These are phyloP conservation scores for Phodopus roborovskii DNA, from an alignment of 2,113 vertebrate species.

Conservation along the genomic window DNA sequence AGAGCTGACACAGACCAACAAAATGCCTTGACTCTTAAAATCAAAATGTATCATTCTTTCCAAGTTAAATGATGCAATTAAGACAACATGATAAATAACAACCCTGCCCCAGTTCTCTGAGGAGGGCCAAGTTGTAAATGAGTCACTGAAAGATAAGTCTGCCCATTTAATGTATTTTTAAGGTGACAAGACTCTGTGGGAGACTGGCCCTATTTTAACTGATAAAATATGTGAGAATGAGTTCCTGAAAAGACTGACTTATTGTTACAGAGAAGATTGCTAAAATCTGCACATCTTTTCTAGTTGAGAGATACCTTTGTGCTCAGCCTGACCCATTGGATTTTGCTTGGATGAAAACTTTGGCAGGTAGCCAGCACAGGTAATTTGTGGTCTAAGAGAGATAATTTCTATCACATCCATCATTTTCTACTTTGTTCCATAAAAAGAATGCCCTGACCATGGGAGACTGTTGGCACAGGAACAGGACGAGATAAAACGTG, in stretches of 20 bases:
- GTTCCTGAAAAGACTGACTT: constrained; percentile 56
- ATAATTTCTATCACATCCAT: constrained; percentile 65
- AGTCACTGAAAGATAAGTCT: constrained; percentile 22
- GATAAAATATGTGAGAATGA: constrained; percentile 40
- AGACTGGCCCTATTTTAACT: constrained; percentile 40
- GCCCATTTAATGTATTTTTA: constrained; percentile 3
- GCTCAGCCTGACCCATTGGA: constrained; percentile 23
- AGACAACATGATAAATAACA: constrained; percentile 54
- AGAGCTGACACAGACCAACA: background rate
- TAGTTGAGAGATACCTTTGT: constrained; percentile 55
- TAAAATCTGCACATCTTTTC: constrained; percentile 64
- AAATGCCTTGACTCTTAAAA: background rate
- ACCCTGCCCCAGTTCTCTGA: background rate
- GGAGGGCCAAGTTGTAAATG: background rate
- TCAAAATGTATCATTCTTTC: constrained; percentile 27
- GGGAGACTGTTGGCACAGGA: constrained; percentile 23
- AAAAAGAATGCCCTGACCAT: background rate
- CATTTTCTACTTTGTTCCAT: constrained; percentile 48
- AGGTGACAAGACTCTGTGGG: background rate
- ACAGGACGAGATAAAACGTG: background rate
- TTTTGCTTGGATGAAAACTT: constrained; percentile 50
- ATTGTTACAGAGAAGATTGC: constrained; percentile 43
- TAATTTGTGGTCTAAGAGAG: constrained; percentile 54
- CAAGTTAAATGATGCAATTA: constrained; percentile 27
- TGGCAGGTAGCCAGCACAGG: constrained; percentile 22